A percentile compares a stretch with the other conserved stretches of the same genome.
These are phyloP conservation scores for Flexamia atlantica DNA, from an alignment of 2,888 invertebrate species.

Conservation along the genomic window DNA sequence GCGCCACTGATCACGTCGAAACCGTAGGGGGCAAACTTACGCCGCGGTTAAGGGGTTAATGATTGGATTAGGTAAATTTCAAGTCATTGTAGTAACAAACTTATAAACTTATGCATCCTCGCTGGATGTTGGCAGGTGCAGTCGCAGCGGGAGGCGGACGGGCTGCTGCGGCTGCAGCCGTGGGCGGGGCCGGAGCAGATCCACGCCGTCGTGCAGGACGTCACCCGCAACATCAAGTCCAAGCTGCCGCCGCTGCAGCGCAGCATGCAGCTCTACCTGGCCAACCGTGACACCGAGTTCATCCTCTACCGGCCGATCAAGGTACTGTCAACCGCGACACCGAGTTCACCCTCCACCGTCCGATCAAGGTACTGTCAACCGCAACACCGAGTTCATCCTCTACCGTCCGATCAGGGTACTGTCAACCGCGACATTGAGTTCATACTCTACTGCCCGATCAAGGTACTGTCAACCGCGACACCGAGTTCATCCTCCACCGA, in stretches of 20 bases:
- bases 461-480: slow-evolving; percentile 98
- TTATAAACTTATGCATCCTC: too few relatives aligned
- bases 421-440: slow-evolving; percentile 88
- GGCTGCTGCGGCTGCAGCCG: slow-evolving; percentile 76
- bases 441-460: slow-evolving; percentile 96
- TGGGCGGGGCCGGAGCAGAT: slow-evolving; percentile 86
- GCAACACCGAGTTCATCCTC: too few relatives aligned
- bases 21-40: too few relatives aligned
- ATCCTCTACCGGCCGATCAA: slow-evolving; percentile 97
- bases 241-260: slow-evolving; percentile 89
- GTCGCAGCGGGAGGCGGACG: slow-evolving; percentile 48
- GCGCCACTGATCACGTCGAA: too few relatives aligned
- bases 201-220: slow-evolving; percentile 85
- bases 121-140: too few relatives aligned
- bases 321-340: slow-evolving; percentile 75
- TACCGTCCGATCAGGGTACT: too few relatives aligned
- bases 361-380: too few relatives aligned
- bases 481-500: slow-evolving; percentile 96
- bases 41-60: too few relatives aligned
- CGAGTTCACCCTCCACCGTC: too few relatives aligned
- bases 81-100: too few relatives aligned
- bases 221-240: slow-evolving; percentile 87
- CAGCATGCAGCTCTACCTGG: slow-evolving; percentile 96
- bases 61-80: too few relatives aligned
- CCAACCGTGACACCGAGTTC: slow-evolving; percentile 97